These are phyloP conservation scores for Caenorhabditis inopinata DNA, from an alignment of 1,140 invertebrate species.

Conservation along the genomic window DNA sequence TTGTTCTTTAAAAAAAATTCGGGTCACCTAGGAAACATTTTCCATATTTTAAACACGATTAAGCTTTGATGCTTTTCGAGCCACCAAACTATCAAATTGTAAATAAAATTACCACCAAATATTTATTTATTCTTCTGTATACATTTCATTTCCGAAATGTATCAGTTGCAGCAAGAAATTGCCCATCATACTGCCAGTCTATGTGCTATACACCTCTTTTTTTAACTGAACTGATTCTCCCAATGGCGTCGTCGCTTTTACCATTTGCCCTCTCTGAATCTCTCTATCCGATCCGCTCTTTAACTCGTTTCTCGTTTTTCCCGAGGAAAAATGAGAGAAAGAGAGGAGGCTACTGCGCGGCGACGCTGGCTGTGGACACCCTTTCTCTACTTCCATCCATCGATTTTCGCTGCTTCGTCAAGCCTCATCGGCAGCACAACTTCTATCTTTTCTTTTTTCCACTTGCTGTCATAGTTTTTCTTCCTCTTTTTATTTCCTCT, in stretches of 20 bases:
- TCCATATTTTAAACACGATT: no score
- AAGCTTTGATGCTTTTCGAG: no score
- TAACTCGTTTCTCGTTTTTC: neutral
- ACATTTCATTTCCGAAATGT: neutral
- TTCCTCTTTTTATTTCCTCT: neutral
- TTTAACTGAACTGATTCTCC: neutral
- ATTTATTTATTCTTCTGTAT: neutral
- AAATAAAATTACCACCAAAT: no score
- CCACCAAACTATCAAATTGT: no score
- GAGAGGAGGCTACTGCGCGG: constrained; percentile 19
- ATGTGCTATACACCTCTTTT: neutral
- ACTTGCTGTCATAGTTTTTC: neutral
- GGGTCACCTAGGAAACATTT: no score
- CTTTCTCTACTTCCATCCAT: constrained; percentile 5
- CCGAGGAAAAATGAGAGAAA: constrained; percentile 3
- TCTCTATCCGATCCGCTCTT: neutral
- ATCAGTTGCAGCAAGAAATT: neutral
- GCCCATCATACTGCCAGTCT: neutral
- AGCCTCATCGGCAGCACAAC: constrained; percentile 16
- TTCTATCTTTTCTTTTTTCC: neutral
- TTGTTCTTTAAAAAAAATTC: no score
- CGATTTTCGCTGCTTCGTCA: constrained; percentile 15
- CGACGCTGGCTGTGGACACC: constrained; percentile 12
- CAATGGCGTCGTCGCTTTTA: neutral
- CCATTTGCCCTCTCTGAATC: neutral